Conservation (phyloP, 2,113 vertebrate species). For the Myotis davidii region DNA sequence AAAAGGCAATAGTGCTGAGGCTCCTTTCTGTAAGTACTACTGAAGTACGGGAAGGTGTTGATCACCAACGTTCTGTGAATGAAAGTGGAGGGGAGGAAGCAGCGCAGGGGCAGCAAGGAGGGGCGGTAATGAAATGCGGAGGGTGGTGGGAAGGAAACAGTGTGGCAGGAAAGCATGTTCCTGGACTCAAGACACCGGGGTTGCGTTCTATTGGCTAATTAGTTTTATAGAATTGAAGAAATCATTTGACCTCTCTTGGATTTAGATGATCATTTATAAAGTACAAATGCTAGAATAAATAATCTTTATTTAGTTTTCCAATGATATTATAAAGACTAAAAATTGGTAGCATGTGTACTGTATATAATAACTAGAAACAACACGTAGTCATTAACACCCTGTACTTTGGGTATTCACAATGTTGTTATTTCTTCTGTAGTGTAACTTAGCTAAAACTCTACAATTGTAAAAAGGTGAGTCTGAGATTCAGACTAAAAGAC, state of each 20-base stretch:
- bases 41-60: background rate
- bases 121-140: background rate
- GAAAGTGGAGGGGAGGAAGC: background rate
- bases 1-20: background rate
- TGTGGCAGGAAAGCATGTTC: background rate
- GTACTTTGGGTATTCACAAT: background rate
- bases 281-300: background rate
- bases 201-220: background rate
- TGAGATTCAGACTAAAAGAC: background rate
- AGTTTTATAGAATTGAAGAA: background rate
- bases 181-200: background rate
- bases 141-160: too few species aligned
- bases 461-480: background rate
- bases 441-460: background rate
- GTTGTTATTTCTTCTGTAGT: background rate
- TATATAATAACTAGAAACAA: background rate
- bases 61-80: background rate
- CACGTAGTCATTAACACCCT: background rate
- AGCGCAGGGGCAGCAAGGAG: background rate
- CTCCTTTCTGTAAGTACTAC: background rate
- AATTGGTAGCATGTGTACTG: background rate
- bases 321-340: background rate
- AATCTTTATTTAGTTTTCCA: background rate
- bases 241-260: background rate
- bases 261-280: background rate